Evolutionary conservation across 2,113 vertebrate genomes (phyloP).

Genomic region (Xenopus borealis): DNA sequence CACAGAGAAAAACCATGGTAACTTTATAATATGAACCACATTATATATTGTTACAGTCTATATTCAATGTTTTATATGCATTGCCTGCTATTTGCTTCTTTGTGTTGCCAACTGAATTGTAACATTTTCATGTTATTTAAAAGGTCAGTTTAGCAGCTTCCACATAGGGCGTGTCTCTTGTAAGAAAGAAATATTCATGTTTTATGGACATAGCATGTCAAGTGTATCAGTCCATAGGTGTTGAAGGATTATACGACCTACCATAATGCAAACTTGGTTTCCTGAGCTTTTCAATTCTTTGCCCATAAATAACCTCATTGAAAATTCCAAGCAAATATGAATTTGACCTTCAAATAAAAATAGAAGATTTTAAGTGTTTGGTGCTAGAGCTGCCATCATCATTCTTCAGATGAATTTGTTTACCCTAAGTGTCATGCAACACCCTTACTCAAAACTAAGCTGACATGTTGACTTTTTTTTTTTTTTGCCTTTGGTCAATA

Average conservation of each 20-base stretch:
- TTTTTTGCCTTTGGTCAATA: constrained; percentile 1
- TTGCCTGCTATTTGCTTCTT: too few species aligned
- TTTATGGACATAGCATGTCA: neutral
- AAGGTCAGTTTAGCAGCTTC: too few species aligned
- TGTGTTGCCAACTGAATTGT: too few species aligned
- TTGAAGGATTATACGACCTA: neutral
- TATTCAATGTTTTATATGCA: too few species aligned
- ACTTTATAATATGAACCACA: too few species aligned
- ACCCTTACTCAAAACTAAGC: neutral
- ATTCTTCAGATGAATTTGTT: neutral
- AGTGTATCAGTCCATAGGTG: neutral
- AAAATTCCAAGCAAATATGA: constrained; percentile 3
- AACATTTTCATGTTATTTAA: too few species aligned
- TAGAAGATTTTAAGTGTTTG: neutral
- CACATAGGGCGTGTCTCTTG: too few species aligned
- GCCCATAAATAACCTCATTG: constrained; percentile 16
- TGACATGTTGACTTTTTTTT: neutral
- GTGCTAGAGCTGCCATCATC: neutral
- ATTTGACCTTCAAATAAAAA: constrained; percentile 26
- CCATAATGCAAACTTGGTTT: constrained; percentile 9
- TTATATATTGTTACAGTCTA: too few species aligned
- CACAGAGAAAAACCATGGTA: too few species aligned
- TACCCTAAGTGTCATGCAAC: neutral
- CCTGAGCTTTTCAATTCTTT: constrained; percentile 6
- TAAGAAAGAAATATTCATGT: too few species aligned